Evolutionary conservation across 2,888 invertebrate species (phyloP), one percentile per base, ranked within the genome.

Genomic region (Luffia ferchaultella): DNA sequence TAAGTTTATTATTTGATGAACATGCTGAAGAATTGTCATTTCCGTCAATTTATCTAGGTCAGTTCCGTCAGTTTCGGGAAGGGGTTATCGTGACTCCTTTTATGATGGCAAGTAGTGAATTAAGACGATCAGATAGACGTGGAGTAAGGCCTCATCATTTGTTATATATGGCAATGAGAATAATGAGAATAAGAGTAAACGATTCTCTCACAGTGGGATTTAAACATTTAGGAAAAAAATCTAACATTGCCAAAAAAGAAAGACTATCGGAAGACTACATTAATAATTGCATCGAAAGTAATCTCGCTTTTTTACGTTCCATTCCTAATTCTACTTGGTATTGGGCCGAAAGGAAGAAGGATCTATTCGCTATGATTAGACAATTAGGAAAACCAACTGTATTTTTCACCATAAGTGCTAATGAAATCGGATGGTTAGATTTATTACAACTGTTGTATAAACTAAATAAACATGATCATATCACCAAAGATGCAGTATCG

Each of bases 361-460:
- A 67, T 52, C 55, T 68, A 9, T 67, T 65, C 52, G 62, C 67
- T 1, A 69, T 70, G 62, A 71, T 69, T 45, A 20, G 67, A n/a
- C 66, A 70, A 53, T 50, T 59, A n/a, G 66, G 66, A 18, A 65
- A 61, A 51, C 67, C 65, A 46, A 66, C 67, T 19, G 52, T 59
- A 20, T 68, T 65, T 55, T 46, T 68, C 12, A 68, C 63, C 2
- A 19, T 68, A n/a, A 65, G 64, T 53, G 63, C 67, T 1, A 64
- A 63, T 51, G 67, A 68, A 62, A 62, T 58, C 7, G 51, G 55
- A 20, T 67, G 65, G 64, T 7, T 19, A 2, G 20, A 53, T 17
- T 57, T 64, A 17, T 30, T 65, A 19, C 42, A 60, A 54, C 20
- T 58, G 44, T 53, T 65, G 45, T 54, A 62, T 49, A 62, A 62